Base-by-base conservation (phyloP, 1,140 invertebrate genomes). In the Drosophila kurseongensis region DNA sequence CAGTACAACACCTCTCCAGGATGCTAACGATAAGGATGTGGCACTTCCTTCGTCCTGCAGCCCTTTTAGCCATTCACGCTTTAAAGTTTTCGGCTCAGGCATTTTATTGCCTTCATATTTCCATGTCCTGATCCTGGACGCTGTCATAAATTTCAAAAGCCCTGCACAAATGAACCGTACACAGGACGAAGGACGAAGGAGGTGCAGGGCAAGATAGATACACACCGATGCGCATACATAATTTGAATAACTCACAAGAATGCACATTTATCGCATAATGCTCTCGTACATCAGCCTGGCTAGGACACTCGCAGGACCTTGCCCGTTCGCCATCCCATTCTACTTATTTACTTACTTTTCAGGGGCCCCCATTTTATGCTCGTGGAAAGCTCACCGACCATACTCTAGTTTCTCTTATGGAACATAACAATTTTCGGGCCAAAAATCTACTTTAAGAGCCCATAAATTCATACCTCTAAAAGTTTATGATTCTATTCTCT, bases 211-310 rank as follows among this genome's bases (percentile, higher is more conserved):
- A 14, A 55, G 47, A 65, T 58, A 69, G 40, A 55, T 48, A 63
- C 51, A 69, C 59, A 65, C 66, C 50, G 75, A 60, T 57, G 62
- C 38, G 65, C 75, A 71, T 65, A 72, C 75, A 78, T 78, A 72
- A 78, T 78, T 78, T 78, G 75, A 78, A 78, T 78, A 78, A 59
- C 66, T 78, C 67, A 65, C 75, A 78, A 78, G 78, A 78, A 78
- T 78, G 76, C 76, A 78, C 76, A 78, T 78, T 78, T 78, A 78
- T 78, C 76, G 76, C 75, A 78, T 78, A 78, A 78, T 78, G 72
- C 76, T 78, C 75, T 78, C 76, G 76, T 78, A 78, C 67, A 78
- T 78, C 75, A 77, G 58, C 44, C 57, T n/a, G 54, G 29, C 29
- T 47, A 67, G 73, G 41, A 69, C 44, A 61, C 32, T 35, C 36